These are phyloP conservation scores for Rhineura floridana DNA, from an alignment of 2,113 vertebrate species.

Conservation along the genomic window DNA sequence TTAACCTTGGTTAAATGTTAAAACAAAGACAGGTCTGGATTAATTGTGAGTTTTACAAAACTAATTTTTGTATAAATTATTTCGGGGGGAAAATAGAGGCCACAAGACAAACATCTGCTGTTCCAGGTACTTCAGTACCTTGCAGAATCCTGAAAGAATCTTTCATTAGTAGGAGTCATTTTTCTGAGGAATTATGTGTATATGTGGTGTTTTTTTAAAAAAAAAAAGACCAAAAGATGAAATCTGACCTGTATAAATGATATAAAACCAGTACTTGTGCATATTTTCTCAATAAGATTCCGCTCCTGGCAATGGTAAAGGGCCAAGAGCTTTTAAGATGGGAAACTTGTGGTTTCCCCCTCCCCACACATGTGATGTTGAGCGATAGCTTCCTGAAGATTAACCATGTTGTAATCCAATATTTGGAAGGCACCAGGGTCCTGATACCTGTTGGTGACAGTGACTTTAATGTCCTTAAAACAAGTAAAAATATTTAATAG, in stretches of 20 bases:
- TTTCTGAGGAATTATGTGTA: background rate
- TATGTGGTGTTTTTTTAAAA: background rate
- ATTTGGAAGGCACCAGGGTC: background rate
- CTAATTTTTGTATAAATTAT: background rate
- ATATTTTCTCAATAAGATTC: background rate
- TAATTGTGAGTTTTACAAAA: background rate
- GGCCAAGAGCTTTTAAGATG: background rate
- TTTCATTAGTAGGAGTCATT: too few relatives aligned
- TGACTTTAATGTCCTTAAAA: background rate
- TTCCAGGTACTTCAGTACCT: too few relatives aligned
- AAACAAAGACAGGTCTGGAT: background rate
- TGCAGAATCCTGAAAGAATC: too few relatives aligned
- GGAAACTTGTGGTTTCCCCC: too few relatives aligned
- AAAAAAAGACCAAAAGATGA: background rate
- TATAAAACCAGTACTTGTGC: background rate
- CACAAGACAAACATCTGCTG: too few relatives aligned
- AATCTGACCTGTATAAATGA: background rate
- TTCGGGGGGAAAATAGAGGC: too few relatives aligned
- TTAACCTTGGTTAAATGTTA: background rate
- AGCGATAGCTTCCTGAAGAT: too few relatives aligned
- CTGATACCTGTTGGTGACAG: too few relatives aligned
- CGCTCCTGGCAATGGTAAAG: background rate
- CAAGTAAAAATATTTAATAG: background rate
- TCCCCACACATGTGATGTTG: too few relatives aligned
- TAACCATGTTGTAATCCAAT: too few relatives aligned